phyloP scores from a whole-genome alignment of 1,140 invertebrate genomes.

The Cydia amplana region DNA sequence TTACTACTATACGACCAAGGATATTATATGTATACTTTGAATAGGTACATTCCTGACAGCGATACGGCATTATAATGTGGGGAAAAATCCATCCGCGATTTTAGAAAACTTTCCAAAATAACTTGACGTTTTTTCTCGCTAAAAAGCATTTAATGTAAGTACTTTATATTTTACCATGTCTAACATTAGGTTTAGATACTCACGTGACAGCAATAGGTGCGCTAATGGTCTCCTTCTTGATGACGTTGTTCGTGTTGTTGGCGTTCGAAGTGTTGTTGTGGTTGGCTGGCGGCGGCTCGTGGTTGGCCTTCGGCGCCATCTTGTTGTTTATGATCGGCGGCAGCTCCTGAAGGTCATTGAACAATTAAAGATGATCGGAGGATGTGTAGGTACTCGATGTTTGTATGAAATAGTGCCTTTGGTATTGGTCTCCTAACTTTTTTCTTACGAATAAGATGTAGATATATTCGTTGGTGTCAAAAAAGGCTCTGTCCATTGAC shows the following conservation, averaged over 20 bases:
- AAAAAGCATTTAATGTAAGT: no score
- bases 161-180: no score
- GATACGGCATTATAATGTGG: no score
- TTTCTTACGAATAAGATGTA: no score
- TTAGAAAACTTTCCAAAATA: no score
- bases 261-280: slow-evolving; percentile 37
- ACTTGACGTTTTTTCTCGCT: no score
- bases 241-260: slow-evolving; percentile 73
- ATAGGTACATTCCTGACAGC: no score
- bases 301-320: not conserved
- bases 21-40: no score
- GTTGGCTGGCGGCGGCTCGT: slow-evolving; percentile 9
- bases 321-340: slow-evolving; percentile 48
- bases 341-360: slow-evolving; percentile 51
- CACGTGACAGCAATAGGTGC: slow-evolving; percentile 73
- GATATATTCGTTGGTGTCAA: no score
- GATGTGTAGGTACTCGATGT: not conserved
- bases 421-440: not conserved
- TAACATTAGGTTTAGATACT: slow-evolving; percentile 41
- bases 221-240: slow-evolving; percentile 73
- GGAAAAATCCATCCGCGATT: no score
- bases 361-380: not conserved
- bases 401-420: not conserved
- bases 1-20: no score
- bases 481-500: no score